Conservation (phyloP, 2,888 invertebrate genomes). For the Apeira syringaria region DNA sequence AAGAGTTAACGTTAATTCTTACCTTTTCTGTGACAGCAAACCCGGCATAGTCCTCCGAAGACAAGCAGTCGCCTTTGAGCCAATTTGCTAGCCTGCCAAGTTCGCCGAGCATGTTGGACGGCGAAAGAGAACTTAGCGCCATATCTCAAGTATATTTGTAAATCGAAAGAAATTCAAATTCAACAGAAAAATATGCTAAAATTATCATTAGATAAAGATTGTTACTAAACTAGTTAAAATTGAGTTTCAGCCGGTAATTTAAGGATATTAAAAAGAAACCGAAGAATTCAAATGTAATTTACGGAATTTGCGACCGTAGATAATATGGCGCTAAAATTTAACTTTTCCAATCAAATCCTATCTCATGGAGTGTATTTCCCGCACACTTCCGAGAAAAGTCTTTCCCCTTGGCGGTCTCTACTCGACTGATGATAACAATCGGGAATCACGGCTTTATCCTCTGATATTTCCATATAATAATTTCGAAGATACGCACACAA, state of each 20-base stretch:
- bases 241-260: not conserved
- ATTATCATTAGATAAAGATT: constrained; percentile 1
- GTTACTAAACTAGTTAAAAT: not conserved
- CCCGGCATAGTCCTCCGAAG: constrained; percentile 67
- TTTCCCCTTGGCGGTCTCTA: constrained; percentile 30
- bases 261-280: constrained; percentile 1
- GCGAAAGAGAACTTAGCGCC: constrained; percentile 69
- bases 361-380: too few species aligned
- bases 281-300: not conserved
- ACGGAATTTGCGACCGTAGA: not conserved
- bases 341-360: constrained; percentile 27
- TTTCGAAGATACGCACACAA: not conserved
- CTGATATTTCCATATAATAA: constrained; percentile 22
- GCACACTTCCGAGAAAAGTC: constrained; percentile 34
- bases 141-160: constrained; percentile 37
- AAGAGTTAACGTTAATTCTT: too few species aligned
- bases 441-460: constrained; percentile 39
- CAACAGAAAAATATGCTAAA: not conserved
- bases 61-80: constrained; percentile 71
- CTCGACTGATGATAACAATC: constrained; percentile 58
- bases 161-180: too few species aligned
- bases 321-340: constrained; percentile 2
- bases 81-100: constrained; percentile 70
- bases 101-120: constrained; percentile 72
- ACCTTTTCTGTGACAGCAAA: constrained; percentile 76